Percentiles rank a stretch among this genome's conserved stretches.
Evolutionary conservation across 2,888 invertebrate species (phyloP).

Genomic region (Temnothorax rugatulus): DNA sequence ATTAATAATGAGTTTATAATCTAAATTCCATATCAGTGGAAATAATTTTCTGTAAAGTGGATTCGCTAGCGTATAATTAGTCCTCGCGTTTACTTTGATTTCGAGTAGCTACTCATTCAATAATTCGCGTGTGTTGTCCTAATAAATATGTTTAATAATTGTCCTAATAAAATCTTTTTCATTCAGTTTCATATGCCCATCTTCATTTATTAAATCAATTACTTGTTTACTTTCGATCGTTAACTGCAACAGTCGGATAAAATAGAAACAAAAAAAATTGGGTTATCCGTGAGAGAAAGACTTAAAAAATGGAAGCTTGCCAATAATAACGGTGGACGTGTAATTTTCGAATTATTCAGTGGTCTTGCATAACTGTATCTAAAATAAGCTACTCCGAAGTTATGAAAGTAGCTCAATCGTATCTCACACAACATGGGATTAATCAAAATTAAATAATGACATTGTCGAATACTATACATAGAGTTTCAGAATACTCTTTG

Average conservation of each 20-base stretch:
- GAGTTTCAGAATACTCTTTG: not conserved
- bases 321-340: not conserved
- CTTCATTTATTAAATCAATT: slow-evolving; percentile 33
- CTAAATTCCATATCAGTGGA: not conserved
- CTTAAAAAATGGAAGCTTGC: slow-evolving; percentile 55
- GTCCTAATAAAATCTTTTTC: not conserved
- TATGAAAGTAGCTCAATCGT: not conserved
- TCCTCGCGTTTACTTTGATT: not conserved
- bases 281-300: not conserved
- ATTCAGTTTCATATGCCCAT: no score
- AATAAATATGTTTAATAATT: no score
- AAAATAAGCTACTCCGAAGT: slow-evolving; percentile 24
- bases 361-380: slow-evolving; percentile 33
- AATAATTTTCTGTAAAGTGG: not conserved
- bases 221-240: not conserved
- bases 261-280: slow-evolving; percentile 33
- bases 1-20: no score
- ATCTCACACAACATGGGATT: slow-evolving; percentile 3
- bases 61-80: not conserved
- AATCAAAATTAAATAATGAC: slow-evolving; percentile 31
- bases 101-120: not conserved
- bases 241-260: not conserved
- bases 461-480: not conserved
- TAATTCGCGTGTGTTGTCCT: not conserved
- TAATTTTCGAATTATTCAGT: slow-evolving; percentile 39